A percentile compares a stretch with the other conserved stretches of the same genome.
Conservation (phyloP, 2,797 vertebrate species). For the Sebastiscus albofasciatus region DNA sequence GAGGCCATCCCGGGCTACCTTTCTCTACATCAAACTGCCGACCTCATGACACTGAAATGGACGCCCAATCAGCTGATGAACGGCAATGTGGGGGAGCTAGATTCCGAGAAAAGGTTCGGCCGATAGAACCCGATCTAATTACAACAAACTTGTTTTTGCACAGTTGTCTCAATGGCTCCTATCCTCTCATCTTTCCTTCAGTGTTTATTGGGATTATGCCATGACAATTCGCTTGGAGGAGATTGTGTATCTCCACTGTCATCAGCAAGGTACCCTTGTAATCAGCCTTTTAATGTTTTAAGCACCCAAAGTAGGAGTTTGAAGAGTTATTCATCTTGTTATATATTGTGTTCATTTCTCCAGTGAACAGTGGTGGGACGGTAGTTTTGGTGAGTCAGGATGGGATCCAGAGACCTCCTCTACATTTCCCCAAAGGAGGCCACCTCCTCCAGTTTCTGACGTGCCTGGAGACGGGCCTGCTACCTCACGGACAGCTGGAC, state of each 20-base stretch:
- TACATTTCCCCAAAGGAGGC: constrained; percentile 94
- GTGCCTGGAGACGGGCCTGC: constrained; percentile 95
- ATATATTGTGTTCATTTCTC: not conserved
- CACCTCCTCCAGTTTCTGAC: constrained; percentile 98
- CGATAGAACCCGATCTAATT: not conserved
- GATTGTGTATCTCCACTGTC: constrained; percentile 98
- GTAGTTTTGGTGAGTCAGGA: constrained; percentile 98
- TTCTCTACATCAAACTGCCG: constrained; percentile 96
- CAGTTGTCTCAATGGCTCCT: not conserved
- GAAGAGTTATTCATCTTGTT: not conserved
- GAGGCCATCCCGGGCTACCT: constrained; percentile 96
- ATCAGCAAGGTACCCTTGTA: constrained; percentile 90
- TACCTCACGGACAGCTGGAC: constrained; percentile 96
- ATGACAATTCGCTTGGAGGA: constrained; percentile 98
- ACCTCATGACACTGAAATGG: constrained; percentile 97
- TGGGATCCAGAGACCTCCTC: constrained; percentile 95
- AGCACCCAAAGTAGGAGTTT: not conserved
- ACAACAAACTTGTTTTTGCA: not conserved
- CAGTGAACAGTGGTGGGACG: constrained; percentile 97
- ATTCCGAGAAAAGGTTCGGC: constrained; percentile 93
- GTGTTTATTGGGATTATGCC: constrained; percentile 98
- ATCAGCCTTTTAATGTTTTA: not conserved
- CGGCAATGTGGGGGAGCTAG: constrained; percentile 92
- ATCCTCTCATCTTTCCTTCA: constrained; percentile 64
- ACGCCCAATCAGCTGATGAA: constrained; percentile 99